A percentile compares a stretch with the other conserved stretches of the same genome.
phyloP scores from a whole-genome alignment of 2,113 vertebrate species.

The Centropus unirufus region DNA sequence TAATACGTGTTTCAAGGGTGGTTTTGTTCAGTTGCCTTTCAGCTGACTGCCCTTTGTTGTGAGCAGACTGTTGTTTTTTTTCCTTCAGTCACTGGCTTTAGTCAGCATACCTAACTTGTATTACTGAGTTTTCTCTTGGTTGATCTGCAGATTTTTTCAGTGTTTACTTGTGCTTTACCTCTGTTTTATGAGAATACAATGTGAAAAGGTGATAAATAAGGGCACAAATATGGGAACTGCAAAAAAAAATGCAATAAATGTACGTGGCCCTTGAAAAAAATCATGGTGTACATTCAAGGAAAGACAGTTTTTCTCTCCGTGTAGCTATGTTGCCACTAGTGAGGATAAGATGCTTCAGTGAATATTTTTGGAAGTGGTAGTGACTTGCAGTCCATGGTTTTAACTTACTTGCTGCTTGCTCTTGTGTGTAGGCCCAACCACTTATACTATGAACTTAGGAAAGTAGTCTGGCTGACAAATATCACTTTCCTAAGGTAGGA shows the following conservation, averaged over 20 bases:
- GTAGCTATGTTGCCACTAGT: neutral
- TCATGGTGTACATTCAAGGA: neutral
- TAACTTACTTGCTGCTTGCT: neutral
- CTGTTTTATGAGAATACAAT: neutral
- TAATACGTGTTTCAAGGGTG: rapidly evolving
- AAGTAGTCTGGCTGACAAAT: neutral
- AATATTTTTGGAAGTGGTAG: neutral
- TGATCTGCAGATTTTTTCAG: neutral
- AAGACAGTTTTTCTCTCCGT: neutral
- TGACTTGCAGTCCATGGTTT: neutral
- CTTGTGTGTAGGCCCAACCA: neutral
- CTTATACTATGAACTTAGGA: neutral
- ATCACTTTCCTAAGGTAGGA: neutral
- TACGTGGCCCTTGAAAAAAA: neutral
- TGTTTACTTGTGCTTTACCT: neutral
- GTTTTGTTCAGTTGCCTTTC: neutral
- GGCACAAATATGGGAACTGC: neutral
- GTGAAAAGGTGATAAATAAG: neutral
- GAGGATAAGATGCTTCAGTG: neutral
- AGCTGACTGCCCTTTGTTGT: neutral
- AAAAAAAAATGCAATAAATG: neutral
- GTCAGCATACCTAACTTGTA: neutral
- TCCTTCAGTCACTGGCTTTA: neutral
- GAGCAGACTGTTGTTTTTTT: neutral
- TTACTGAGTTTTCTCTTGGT: neutral